Percentiles rank a stretch among this genome's conserved stretches.
phyloP scores from a whole-genome alignment of 2,888 invertebrate genomes.

The Dichetophora obliterata region DNA sequence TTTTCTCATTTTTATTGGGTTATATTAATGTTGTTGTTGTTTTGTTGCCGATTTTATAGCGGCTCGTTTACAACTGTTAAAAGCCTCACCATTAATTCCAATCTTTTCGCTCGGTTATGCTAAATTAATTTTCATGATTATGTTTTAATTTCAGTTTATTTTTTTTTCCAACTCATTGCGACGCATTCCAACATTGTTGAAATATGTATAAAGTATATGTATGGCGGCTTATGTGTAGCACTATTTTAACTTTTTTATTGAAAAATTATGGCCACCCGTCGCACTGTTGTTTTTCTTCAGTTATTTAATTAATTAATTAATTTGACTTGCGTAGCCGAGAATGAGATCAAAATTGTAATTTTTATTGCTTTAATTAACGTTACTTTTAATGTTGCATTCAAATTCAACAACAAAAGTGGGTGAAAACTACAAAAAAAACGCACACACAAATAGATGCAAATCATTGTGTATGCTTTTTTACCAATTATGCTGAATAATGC shows the following conservation, averaged over 20 bases:
- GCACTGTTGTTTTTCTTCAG: background rate
- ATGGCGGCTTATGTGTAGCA: too few relatives aligned
- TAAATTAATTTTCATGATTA: slow-evolving; percentile 47
- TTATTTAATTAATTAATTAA: slow-evolving; percentile 17
- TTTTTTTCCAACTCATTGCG: background rate
- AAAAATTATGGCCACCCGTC: too few relatives aligned
- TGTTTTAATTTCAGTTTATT: slow-evolving; percentile 39
- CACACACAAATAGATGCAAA: too few relatives aligned
- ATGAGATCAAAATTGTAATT: background rate
- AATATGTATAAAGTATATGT: too few relatives aligned
- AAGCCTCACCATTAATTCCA: slow-evolving; percentile 1
- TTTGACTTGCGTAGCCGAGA: slow-evolving; percentile 6
- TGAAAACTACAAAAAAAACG: background rate
- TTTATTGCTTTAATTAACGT: background rate
- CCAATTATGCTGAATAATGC: too few relatives aligned
- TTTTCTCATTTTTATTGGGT: background rate
- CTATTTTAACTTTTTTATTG: too few relatives aligned
- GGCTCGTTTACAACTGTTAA: background rate
- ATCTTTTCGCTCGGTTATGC: slow-evolving; percentile 39
- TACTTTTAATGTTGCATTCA: background rate
- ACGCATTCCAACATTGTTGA: too few relatives aligned
- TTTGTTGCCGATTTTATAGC: slow-evolving; percentile 1
- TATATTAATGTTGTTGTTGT: background rate
- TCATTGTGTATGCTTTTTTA: too few relatives aligned
- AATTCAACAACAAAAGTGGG: background rate